These are phyloP conservation scores for Labroides dimidiatus DNA, from an alignment of 2,797 vertebrate species.

Conservation along the genomic window DNA sequence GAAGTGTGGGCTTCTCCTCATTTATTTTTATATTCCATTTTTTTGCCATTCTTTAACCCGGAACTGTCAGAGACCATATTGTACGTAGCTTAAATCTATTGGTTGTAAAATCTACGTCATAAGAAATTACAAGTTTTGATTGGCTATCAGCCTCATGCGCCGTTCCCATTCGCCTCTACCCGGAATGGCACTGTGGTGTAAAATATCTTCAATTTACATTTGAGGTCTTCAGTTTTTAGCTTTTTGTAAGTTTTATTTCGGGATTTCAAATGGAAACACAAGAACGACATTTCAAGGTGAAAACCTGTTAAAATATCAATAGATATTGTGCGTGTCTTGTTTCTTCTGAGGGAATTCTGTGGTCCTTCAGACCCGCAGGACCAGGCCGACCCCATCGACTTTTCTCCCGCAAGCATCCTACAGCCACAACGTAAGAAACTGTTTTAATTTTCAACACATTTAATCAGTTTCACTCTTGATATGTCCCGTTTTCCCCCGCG, in stretches of 20 bases:
- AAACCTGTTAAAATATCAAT: background rate
- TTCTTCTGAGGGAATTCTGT: conserved; percentile 31
- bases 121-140: conserved; percentile 34
- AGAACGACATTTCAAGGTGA: background rate
- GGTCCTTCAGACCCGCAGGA: conserved; percentile 58
- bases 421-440: conserved; percentile 72
- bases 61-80: conserved; percentile 1
- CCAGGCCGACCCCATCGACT: conserved; percentile 64
- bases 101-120: conserved; percentile 34
- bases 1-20: background rate
- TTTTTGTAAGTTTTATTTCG: background rate
- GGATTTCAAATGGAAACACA: background rate
- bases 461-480: too few relatives aligned
- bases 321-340: background rate
- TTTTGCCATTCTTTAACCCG: conserved; percentile 17
- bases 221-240: background rate
- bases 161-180: conserved; percentile 31
- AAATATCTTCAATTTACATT: conserved; percentile 37
- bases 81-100: conserved; percentile 64
- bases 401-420: conserved; percentile 56
- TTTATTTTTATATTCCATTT: background rate
- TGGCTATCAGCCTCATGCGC: conserved; percentile 40
- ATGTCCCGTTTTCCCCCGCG: too few relatives aligned
- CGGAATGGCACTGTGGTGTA: conserved; percentile 17
- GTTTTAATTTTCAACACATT: background rate